phyloP scores from a whole-genome alignment of 2,888 invertebrate species.

The Drosophila peninsularis region DNA sequence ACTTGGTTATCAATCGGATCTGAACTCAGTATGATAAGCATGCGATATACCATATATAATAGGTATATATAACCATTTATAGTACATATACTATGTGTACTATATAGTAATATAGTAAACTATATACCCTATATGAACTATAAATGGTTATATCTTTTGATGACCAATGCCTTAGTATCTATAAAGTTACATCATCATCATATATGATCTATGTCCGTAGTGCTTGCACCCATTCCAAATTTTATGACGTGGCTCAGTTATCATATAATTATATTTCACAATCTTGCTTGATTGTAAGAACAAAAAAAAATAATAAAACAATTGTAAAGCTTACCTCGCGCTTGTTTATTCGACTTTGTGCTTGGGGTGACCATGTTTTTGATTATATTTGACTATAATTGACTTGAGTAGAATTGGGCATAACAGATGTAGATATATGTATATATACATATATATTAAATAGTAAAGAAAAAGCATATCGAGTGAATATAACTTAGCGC shows the following conservation, averaged over 20 bases:
- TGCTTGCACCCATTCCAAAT: not conserved
- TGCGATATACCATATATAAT: no score
- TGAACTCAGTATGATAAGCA: not conserved
- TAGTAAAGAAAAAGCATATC: no score
- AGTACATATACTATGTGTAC: no score
- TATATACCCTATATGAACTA: no score
- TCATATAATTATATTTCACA: slow-evolving; percentile 4
- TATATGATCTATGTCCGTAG: not conserved
- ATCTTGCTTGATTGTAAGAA: not conserved
- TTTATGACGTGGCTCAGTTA: not conserved
- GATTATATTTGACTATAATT: not conserved
- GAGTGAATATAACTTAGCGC: no score
- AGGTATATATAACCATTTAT: no score
- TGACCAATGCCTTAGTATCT: no score
- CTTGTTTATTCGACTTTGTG: slow-evolving; percentile 2
- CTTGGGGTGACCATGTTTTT: slow-evolving; percentile 5
- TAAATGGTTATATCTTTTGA: no score
- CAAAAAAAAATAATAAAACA: slow-evolving; percentile 6
- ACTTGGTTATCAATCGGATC: not conserved
- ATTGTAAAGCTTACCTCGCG: slow-evolving; percentile 1
- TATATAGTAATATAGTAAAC: no score
- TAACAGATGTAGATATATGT: not conserved
- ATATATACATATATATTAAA: no score
- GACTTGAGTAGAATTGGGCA: not conserved
- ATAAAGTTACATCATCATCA: not conserved